Evolutionary conservation across 2,797 vertebrate species (phyloP).

Genomic region (Chloroceryle inda): DNA sequence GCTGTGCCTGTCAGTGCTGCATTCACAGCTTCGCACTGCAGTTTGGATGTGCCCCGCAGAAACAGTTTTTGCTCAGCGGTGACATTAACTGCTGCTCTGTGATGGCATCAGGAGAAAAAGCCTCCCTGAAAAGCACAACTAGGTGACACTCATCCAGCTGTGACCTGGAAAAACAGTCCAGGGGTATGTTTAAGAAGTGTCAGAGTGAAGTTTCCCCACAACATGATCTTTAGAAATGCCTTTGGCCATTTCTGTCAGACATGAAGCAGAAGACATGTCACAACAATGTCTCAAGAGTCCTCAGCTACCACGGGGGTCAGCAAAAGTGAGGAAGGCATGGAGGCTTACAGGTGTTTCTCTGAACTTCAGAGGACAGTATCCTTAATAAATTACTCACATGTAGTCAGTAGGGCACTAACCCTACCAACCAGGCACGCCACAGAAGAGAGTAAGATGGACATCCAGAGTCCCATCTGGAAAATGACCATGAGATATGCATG

Average conservation of each 20-base stretch:
- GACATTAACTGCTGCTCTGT: neutral
- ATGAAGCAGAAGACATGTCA: neutral
- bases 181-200: neutral
- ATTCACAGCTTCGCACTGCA: neutral
- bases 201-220: neutral
- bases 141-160: neutral
- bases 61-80: neutral
- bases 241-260: neutral
- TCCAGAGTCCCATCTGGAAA: neutral
- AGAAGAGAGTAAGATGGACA: neutral
- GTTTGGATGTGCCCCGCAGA: neutral
- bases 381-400: neutral
- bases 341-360: neutral
- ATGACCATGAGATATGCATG: neutral
- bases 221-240: neutral
- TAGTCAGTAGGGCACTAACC: neutral
- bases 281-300: neutral
- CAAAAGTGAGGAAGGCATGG: neutral
- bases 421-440: neutral
- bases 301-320: neutral
- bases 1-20: rapidly evolving
- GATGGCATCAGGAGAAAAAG: neutral
- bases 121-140: rapidly evolving
- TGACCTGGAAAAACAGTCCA: neutral
- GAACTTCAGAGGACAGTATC: neutral